These are phyloP conservation scores for Eunapius fragilis DNA, from an alignment of 37 sponge, comb jelly and placozoan genomes.

Conservation along the genomic window DNA sequence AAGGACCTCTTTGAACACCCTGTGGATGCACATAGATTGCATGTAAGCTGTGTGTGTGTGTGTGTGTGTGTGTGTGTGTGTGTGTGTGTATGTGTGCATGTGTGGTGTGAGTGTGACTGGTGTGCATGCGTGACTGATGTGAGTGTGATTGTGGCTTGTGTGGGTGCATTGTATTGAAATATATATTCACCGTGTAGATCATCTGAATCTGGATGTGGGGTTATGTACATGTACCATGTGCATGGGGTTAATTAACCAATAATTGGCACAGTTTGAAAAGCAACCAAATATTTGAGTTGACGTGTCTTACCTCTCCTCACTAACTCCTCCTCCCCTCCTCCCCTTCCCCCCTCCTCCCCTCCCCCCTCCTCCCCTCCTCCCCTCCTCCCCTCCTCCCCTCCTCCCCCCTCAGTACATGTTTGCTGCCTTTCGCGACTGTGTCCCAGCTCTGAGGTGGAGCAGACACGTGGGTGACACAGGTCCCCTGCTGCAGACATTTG, in stretches of 20 bases:
- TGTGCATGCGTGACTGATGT: too few species aligned
- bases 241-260: too few species aligned
- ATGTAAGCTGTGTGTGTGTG: slow-evolving; percentile 56
- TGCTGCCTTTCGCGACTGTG: slow-evolving; percentile 90
- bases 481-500: slow-evolving; percentile 58
- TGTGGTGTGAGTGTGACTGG: background rate
- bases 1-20: slow-evolving; percentile 73
- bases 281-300: too few species aligned
- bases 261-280: too few species aligned
- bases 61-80: slow-evolving; percentile 1
- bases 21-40: slow-evolving; percentile 75
- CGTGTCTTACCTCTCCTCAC: background rate
- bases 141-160: too few species aligned
- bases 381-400: background rate
- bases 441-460: slow-evolving; percentile 50
- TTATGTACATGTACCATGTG: too few species aligned
- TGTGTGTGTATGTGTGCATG: background rate
- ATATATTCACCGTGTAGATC: too few species aligned
- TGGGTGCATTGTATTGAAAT: too few species aligned
- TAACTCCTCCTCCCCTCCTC: background rate
- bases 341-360: background rate
- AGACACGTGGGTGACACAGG: slow-evolving; percentile 55
- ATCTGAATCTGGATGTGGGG: too few species aligned
- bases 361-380: slow-evolving; percentile 6
- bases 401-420: slow-evolving; percentile 88